Conservation (phyloP, 1,140 invertebrate species). For the Artemia franciscana region DNA sequence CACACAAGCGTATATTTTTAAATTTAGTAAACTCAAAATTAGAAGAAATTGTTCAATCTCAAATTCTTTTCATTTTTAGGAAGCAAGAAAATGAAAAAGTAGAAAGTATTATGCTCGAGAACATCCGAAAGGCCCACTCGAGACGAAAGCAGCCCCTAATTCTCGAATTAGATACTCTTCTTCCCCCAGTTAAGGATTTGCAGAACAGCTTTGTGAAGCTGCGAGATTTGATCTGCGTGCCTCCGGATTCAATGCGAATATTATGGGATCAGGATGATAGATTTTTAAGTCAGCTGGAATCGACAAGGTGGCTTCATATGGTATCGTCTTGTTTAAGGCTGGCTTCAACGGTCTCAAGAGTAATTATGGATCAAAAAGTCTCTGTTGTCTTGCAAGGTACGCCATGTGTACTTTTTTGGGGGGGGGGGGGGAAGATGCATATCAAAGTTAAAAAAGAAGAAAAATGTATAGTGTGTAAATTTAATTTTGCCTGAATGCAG, state of each 20-base stretch:
- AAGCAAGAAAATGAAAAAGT: background rate
- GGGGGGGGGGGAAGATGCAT: too few species aligned
- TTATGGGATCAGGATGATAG: constrained; percentile 55
- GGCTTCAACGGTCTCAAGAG: constrained; percentile 39
- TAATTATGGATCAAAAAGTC: constrained; percentile 29
- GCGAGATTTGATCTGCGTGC: constrained; percentile 27
- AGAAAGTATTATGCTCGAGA: constrained; percentile 46
- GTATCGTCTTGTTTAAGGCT: constrained; percentile 48
- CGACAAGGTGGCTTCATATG: constrained; percentile 54
- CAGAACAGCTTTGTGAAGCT: constrained; percentile 32
- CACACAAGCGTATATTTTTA: too few species aligned
- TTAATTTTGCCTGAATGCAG: too few species aligned
- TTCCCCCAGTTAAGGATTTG: constrained; percentile 28
- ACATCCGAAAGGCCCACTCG: constrained; percentile 44
- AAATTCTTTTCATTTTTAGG: constrained; percentile 2
- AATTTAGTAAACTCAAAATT: too few species aligned
- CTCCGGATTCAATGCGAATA: constrained; percentile 30
- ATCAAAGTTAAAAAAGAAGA: too few species aligned
- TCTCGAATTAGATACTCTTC: constrained; percentile 37
- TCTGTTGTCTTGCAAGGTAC: constrained; percentile 56
- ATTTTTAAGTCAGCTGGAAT: constrained; percentile 53
- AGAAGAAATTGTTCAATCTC: constrained; percentile 1
- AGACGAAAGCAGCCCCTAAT: constrained; percentile 32
- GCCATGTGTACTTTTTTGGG: constrained; percentile 3
- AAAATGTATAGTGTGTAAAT: too few species aligned